phyloP scores from a whole-genome alignment of 2,888 invertebrate genomes.

The Nomada ruficornis region DNA sequence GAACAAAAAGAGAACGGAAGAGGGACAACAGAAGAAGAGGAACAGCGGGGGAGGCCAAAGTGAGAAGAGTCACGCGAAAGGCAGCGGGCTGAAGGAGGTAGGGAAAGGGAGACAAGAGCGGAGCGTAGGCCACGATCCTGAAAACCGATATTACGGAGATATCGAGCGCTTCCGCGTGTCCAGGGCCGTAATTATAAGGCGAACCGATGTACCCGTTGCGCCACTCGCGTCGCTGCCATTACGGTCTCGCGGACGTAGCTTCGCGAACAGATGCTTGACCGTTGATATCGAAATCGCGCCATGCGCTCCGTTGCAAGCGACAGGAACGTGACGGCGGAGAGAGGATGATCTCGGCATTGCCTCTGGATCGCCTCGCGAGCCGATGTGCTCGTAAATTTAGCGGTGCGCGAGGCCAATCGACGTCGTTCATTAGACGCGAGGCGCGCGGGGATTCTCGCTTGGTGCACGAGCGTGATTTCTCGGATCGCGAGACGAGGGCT shows the following conservation, averaged over 20 bases:
- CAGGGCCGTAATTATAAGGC: constrained; percentile 68
- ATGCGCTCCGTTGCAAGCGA: not conserved
- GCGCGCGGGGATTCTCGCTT: not conserved
- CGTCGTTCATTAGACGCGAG: constrained; percentile 29
- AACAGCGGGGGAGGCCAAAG: not conserved
- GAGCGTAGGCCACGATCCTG: constrained; percentile 64
- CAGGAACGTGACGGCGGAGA: not conserved
- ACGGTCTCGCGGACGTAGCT: constrained; percentile 42
- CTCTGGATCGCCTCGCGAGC: not conserved
- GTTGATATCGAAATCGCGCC: constrained; percentile 48
- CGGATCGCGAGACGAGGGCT: constrained; percentile 15
- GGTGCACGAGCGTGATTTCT: constrained; percentile 32
- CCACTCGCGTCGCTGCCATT: constrained; percentile 67
- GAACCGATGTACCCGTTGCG: constrained; percentile 57
- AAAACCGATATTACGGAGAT: constrained; percentile 69
- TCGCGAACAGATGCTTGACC: constrained; percentile 53
- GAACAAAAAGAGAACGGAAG: constrained; percentile 21
- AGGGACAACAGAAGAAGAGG: not conserved
- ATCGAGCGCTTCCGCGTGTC: constrained; percentile 70
- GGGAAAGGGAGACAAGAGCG: constrained; percentile 20
- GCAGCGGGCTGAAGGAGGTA: not conserved
- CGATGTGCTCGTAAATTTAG: constrained; percentile 44
- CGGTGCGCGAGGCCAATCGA: constrained; percentile 29
- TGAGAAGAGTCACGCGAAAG: not conserved
- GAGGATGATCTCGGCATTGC: not conserved